Conservation (phyloP, 2,888 invertebrate genomes). For the Lamellibrachia satsuma region DNA sequence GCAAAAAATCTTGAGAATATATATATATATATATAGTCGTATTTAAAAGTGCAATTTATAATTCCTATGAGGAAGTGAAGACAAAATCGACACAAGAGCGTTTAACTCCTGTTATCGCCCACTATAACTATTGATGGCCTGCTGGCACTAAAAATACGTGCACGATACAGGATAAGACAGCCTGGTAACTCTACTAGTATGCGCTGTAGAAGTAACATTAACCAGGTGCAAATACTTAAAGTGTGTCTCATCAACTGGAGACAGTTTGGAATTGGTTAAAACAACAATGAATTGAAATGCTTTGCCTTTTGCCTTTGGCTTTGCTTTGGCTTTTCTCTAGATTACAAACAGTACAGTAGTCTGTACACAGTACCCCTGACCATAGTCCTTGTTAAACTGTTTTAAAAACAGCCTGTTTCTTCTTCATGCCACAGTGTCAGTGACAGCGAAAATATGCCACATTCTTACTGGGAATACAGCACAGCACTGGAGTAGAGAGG, state of each 20-base stretch:
- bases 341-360: no score
- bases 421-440: neutral
- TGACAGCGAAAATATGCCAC: neutral
- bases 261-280: neutral
- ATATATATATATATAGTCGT: neutral
- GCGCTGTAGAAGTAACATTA: neutral
- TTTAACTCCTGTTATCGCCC: constrained; percentile 10
- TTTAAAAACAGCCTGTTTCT: neutral
- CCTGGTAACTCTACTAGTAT: neutral
- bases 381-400: no score
- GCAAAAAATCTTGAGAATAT: neutral
- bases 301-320: neutral
- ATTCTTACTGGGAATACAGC: neutral
- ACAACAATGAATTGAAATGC: neutral
- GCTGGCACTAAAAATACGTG: neutral
- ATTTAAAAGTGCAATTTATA: neutral
- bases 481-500: constrained; percentile 1
- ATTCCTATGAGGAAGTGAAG: neutral
- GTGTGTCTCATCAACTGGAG: neutral
- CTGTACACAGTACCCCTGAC: no score
- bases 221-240: neutral
- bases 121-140: neutral
- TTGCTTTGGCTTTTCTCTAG: no score
- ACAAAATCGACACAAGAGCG: neutral
- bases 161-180: neutral